Evolutionary conservation across 2,888 invertebrate species (phyloP), one percentile per base, ranked within the genome.

Genomic region (Encarsia formosa): DNA sequence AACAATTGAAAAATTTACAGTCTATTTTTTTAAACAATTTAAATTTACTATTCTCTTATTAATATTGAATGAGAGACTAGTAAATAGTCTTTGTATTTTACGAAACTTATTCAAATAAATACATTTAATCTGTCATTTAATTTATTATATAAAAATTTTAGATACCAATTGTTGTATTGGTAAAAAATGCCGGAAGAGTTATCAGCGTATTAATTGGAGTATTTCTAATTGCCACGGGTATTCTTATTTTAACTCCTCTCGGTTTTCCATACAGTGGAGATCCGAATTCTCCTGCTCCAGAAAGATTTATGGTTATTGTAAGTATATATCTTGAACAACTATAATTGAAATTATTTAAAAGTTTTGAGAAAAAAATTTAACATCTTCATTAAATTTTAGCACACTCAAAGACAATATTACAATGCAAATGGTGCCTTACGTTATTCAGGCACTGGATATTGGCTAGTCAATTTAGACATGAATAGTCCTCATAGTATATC

Each of bases 261-360:
- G 86, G 88, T 42, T 85, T 85, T 69, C 86, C 90, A 0, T 91
- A 88, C 76, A 82, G 83, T 59, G 82, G 81, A 15, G 80, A 84
- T 63, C 75, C 78, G 4, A 68, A 74, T 9, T 74, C 79, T 38
- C 81, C 85, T 13, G 80, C 85, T 26, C 86, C 88, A 43, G 86
- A 90, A 76, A 79, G 91, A 54, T 81, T 86, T 65, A 84, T 89
- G 81, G 77, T 88, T 66, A 79, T 85, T 74, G 90, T 86, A 74
- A n/a, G n/a, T n/a, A 76, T 45, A 16, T 15, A 40, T 47, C 32
- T 43, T 22, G 18, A 39, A 31, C 3, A 9, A 15, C 13, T 35
- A 3, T 11, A 39, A 9, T 16, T 35, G 6, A 2, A 20, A 15
- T 43, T 20, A 39, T 19, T 41, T 13, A n/a, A 35, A 22, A 13